Evolutionary conservation across 2,797 vertebrate genomes (phyloP), one percentile per base, ranked within the genome.

Genomic region (Danio albolineatus): DNA sequence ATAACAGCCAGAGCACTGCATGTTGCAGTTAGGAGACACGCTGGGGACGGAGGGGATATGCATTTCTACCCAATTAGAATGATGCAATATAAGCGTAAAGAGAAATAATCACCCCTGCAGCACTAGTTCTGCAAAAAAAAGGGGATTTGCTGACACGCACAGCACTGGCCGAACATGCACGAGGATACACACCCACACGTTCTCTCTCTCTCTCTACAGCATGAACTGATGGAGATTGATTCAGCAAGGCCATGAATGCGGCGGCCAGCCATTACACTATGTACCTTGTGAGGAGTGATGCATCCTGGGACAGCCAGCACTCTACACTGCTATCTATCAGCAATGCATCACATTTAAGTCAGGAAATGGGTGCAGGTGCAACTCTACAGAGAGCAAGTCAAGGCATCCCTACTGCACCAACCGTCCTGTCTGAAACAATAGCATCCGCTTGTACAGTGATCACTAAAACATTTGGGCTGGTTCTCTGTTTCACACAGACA

Each of bases 141-240:
- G 39, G 82, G 59, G 61, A 79, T 81, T 79, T 82, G 82, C 82
- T 83, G 84, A 83, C 82, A 79, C 5, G 16, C 44, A 78, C 38
- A 59, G 51, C 61, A 14, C 54, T 73, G 67, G 67, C 13, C 36
- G 16, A 59, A 54, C 70, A 74, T 36, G 13, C 70, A 74, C 56
- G 5, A 48, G 4, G 46, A 60, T 49, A 43, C 38, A 59, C 77
- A 57, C 67, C 73, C 72, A 81, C 54, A 41, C 64, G 12, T 5
- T 56, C 39, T 59, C 46, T 64, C 69, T 4, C 69, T 51, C 10
- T n/a, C 69, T 51, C 10, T 59, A 57, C 69, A 17, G 78, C 16
- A 8, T 71, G 41, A 76, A 56, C 59, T 82, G 79, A 85, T 82
- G 59, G 69, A 82, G 82, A 85, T 76, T 73, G 76, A 85, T 83